phyloP scores from a whole-genome alignment of 2,888 invertebrate genomes.

The Watsonalla binaria region DNA sequence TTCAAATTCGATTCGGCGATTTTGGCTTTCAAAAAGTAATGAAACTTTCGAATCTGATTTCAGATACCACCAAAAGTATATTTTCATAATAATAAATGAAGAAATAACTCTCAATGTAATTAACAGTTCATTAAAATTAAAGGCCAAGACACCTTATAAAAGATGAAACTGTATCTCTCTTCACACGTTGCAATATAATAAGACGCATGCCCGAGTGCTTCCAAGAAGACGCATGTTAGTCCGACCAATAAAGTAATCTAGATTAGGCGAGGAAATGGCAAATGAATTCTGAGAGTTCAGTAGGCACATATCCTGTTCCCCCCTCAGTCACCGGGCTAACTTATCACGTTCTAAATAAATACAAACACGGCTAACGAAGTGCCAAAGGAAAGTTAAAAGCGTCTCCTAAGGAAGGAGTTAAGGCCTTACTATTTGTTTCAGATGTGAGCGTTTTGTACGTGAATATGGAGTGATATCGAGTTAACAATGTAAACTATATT shows the following conservation, averaged over 20 bases:
- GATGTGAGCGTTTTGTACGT: background rate
- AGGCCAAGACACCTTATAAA: too few species aligned
- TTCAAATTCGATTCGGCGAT: background rate
- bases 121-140: too few species aligned
- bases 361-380: constrained; percentile 72
- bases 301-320: constrained; percentile 59
- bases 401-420: constrained; percentile 48
- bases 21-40: background rate
- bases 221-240: constrained; percentile 8
- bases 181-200: background rate
- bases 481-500: too few species aligned
- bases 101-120: background rate
- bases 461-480: background rate
- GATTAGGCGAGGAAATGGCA: constrained; percentile 41
- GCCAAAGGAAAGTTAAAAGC: constrained; percentile 73
- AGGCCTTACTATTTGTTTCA: constrained; percentile 30
- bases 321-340: constrained; percentile 58
- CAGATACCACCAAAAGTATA: background rate
- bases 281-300: constrained; percentile 40
- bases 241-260: constrained; percentile 18
- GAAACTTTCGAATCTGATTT: background rate
- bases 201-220: background rate
- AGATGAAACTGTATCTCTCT: background rate
- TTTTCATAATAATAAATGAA: background rate
- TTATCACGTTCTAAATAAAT: constrained; percentile 73